These are phyloP conservation scores for Propithecus coquereli DNA, from an alignment of 2,113 vertebrate genomes.

Conservation along the genomic window DNA sequence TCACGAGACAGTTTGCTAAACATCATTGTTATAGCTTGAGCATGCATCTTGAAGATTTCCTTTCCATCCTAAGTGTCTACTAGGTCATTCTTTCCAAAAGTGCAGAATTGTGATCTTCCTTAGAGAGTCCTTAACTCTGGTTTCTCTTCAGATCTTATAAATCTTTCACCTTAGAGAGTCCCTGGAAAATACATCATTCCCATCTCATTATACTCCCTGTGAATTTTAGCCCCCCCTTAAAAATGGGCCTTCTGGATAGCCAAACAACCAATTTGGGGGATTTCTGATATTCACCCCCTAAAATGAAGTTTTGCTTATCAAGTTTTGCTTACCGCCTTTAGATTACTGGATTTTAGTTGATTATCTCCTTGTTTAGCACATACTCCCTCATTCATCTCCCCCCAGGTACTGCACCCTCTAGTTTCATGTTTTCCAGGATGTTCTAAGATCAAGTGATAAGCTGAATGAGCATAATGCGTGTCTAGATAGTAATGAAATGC, in stretches of 20 bases:
- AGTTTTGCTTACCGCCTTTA: neutral
- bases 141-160: too few species aligned
- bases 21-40: neutral
- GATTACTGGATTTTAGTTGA: neutral
- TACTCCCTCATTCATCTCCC: neutral
- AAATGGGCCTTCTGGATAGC: neutral
- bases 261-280: neutral
- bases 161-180: neutral
- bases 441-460: slow-evolving; percentile 12
- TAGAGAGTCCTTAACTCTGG: too few species aligned
- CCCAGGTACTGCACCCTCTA: neutral
- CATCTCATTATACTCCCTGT: neutral
- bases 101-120: neutral
- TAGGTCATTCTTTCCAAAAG: neutral
- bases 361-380: neutral
- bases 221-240: neutral
- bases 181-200: neutral
- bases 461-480: neutral
- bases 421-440: slow-evolving; percentile 24
- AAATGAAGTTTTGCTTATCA: neutral
- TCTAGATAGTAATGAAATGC: neutral
- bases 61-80: neutral
- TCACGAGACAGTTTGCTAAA: neutral
- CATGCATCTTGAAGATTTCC: neutral
- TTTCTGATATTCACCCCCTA: neutral